Percentiles rank a stretch among this genome's conserved stretches.
phyloP scores from a whole-genome alignment of 2,113 vertebrate genomes.

The Pangasianodon gigas region DNA sequence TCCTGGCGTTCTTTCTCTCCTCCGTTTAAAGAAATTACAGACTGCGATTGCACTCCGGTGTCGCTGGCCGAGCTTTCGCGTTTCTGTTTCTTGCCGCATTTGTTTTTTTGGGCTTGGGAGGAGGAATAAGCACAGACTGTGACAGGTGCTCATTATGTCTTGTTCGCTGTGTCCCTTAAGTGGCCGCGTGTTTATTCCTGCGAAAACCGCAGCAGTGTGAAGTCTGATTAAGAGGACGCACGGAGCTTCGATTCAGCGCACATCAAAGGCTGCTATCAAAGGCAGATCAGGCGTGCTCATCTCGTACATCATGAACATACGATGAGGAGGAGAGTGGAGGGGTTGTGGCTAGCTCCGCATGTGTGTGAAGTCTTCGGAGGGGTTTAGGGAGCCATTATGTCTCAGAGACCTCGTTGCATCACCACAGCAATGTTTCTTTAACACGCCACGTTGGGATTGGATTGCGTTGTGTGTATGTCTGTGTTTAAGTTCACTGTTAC shows the following conservation, averaged over 20 bases:
- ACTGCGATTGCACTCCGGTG: neutral
- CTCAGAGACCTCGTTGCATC: neutral
- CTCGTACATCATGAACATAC: slow-evolving; percentile 30
- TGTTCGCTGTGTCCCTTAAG: slow-evolving; percentile 10
- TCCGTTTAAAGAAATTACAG: neutral
- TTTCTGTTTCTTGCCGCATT: neutral
- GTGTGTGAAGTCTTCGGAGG: neutral
- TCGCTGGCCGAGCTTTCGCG: neutral
- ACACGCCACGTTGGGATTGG: neutral
- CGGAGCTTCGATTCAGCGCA: slow-evolving; percentile 35
- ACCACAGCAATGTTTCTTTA: neutral
- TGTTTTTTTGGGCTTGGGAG: neutral
- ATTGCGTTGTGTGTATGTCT: neutral
- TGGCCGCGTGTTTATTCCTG: slow-evolving; percentile 7
- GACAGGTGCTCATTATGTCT: slow-evolving; percentile 46
- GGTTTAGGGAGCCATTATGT: neutral
- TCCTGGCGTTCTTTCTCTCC: neutral
- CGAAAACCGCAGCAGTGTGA: slow-evolving; percentile 10
- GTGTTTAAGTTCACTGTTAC: neutral
- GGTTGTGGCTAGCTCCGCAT: neutral
- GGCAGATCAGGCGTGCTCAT: neutral
- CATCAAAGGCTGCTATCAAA: slow-evolving; percentile 51
- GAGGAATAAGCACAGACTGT: neutral
- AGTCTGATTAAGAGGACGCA: slow-evolving; percentile 39
- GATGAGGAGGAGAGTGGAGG: slow-evolving; percentile 15